Base-by-base conservation (phyloP, 2,113 vertebrate species). In the Mesocricetus auratus region DNA sequence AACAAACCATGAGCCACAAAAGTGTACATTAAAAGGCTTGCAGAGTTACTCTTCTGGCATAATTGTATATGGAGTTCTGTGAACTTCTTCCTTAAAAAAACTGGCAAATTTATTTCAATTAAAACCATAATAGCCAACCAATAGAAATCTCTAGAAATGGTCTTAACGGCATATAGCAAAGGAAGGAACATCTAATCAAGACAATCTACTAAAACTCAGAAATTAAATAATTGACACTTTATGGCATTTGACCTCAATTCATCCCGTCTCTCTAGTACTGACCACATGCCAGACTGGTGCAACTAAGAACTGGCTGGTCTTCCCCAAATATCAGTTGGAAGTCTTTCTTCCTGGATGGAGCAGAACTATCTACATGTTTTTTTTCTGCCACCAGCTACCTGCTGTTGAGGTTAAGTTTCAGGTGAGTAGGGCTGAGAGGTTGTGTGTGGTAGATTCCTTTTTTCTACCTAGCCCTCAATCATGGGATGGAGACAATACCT, bases 111-210 rank as follows among this genome's bases (percentile, higher is more conserved):
- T 91, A 85, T 82, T 88, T 71, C 64, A 62, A 78, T 53, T 85
- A 53, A 95, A 95, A 79, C 62, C 47, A 79, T 21, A 92, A 83
- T 11, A 50, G 0, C 7, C 22, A 50, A 56, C 26, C 33, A 90
- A 66, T 92, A 93, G 36, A 82, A 90, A 91, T 79, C 22, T 94
- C 31, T 74, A 33, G 66, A 89, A 89, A 95, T 90, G 60, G 22
- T 47, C n/a, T 5, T 62, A 94, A 88, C 47, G 39, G 16, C 29
- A 87, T 26, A 95, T 0, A 85, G 36, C 82, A 94, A 93, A 93
- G 45, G 16, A 94, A 91, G 56, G 39, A 83, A 90, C 3, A 78
- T 78, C 95, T 93, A 16, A 19, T 78, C 29, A 94, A 95, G 53
- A 83, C 68, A 93, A 81, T 74, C 39, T 81, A 92, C 21, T 90